Conservation (phyloP, 2,113 vertebrate genomes). For the Seriola rivoliana region DNA sequence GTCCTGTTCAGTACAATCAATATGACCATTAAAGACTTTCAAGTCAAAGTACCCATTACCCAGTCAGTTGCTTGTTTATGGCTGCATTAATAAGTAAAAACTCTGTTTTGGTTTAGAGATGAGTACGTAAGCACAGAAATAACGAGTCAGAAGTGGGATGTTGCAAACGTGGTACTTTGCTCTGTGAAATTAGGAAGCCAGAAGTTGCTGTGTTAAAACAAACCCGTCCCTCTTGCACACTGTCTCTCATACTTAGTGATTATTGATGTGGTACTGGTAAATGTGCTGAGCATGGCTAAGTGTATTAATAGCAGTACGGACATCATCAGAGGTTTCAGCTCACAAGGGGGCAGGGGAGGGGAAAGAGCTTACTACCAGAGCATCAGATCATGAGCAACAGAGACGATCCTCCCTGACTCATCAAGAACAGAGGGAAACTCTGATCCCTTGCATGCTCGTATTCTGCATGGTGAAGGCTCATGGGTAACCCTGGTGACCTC, state of each 20-base stretch:
- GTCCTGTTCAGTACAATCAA: constrained; percentile 43
- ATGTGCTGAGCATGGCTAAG: constrained; percentile 77
- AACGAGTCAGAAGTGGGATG: not conserved
- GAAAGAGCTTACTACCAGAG: constrained; percentile 59
- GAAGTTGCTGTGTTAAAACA: constrained; percentile 61
- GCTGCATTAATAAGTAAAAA: constrained; percentile 49
- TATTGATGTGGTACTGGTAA: constrained; percentile 74
- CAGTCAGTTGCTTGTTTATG: constrained; percentile 45
- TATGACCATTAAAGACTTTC: constrained; percentile 20
- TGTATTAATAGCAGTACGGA: constrained; percentile 78
- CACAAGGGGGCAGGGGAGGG: constrained; percentile 35
- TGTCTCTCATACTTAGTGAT: constrained; percentile 69
- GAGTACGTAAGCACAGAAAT: constrained; percentile 19
- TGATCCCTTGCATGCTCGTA: constrained; percentile 27
- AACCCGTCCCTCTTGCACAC: constrained; percentile 31
- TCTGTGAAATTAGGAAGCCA: constrained; percentile 34
- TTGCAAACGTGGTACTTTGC: not conserved
- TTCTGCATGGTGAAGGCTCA: constrained; percentile 28
- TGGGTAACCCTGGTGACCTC: constrained; percentile 49
- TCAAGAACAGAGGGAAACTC: constrained; percentile 60
- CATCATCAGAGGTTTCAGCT: constrained; percentile 70
- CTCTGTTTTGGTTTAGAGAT: constrained; percentile 4
- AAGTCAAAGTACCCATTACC: constrained; percentile 42
- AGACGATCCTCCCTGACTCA: constrained; percentile 66
- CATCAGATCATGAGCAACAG: constrained; percentile 64